A percentile compares a stretch with the other conserved stretches of the same genome.
Conservation (phyloP, 2,113 vertebrate genomes). For the Lophura nycthemera region DNA sequence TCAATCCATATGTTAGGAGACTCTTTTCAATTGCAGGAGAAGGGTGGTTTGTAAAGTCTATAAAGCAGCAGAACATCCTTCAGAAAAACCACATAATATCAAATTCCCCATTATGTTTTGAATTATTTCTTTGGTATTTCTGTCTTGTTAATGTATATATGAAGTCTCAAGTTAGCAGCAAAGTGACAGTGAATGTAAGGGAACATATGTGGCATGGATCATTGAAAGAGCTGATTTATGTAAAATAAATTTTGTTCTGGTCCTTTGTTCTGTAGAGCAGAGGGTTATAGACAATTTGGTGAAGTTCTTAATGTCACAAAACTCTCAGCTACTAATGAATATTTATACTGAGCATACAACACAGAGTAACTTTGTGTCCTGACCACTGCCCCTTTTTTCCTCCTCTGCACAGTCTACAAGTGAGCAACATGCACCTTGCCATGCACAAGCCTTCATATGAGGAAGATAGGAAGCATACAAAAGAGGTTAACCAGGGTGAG, state of each 20-base stretch:
- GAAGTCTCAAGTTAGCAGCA: neutral
- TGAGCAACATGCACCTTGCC: rapidly evolving
- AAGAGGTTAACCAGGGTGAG: neutral
- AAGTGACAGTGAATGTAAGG: neutral
- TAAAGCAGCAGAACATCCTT: neutral
- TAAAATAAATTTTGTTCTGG: neutral
- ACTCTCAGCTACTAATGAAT: neutral
- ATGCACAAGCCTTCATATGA: neutral
- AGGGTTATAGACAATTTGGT: neutral
- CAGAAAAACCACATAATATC: neutral
- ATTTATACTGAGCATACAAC: neutral
- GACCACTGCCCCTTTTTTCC: neutral
- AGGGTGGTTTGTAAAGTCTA: neutral
- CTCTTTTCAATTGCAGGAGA: neutral
- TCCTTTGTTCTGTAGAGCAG: neutral
- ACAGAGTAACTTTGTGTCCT: neutral
- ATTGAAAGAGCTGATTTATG: neutral
- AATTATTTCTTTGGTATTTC: neutral
- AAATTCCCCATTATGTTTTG: neutral
- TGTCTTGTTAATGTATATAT: neutral
- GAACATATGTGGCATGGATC: neutral
- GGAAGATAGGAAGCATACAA: neutral
- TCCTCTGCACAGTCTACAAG: neutral
- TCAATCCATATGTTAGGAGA: neutral
- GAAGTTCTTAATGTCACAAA: neutral